Conservation (phyloP, 2,113 vertebrate genomes). For the Nanorana parkeri region DNA sequence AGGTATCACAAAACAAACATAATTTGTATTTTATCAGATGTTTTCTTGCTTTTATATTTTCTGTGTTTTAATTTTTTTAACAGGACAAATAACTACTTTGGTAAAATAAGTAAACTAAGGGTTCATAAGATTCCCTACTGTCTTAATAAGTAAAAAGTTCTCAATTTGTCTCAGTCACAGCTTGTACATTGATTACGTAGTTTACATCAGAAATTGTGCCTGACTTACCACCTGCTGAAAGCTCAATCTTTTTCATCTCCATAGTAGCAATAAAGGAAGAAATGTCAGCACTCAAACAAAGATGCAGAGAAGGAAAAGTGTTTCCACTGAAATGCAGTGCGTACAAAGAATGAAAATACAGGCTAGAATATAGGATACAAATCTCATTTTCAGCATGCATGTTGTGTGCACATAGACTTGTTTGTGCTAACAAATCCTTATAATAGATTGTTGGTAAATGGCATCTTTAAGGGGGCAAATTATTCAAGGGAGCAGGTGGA, state of each 20-base stretch:
- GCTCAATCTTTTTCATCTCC: conserved; percentile 14
- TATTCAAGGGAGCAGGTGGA: conserved; percentile 57
- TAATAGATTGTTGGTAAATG: conserved; percentile 55
- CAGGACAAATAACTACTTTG: neutral
- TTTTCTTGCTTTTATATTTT: too few species aligned
- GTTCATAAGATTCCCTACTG: conserved; percentile 9
- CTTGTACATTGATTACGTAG: conserved; percentile 15
- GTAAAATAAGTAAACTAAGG: neutral
- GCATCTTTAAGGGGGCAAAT: conserved; percentile 54
- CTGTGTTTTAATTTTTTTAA: too few species aligned
- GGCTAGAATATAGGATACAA: neutral
- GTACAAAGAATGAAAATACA: neutral
- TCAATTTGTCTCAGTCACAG: neutral
- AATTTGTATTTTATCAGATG: too few species aligned
- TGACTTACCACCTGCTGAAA: conserved; percentile 17
- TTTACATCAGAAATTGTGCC: neutral
- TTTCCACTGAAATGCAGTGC: neutral
- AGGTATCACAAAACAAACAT: too few species aligned
- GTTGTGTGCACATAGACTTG: conserved; percentile 12
- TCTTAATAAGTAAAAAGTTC: neutral
- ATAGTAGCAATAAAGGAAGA: conserved; percentile 23
- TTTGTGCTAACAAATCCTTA: conserved; percentile 28
- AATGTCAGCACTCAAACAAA: neutral
- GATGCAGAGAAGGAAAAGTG: conserved; percentile 4
- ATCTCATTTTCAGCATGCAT: neutral